A percentile compares a stretch with the other conserved stretches of the same genome.
These are phyloP conservation scores for Spinus pinus DNA, from an alignment of 2,797 vertebrate genomes.

Conservation along the genomic window DNA sequence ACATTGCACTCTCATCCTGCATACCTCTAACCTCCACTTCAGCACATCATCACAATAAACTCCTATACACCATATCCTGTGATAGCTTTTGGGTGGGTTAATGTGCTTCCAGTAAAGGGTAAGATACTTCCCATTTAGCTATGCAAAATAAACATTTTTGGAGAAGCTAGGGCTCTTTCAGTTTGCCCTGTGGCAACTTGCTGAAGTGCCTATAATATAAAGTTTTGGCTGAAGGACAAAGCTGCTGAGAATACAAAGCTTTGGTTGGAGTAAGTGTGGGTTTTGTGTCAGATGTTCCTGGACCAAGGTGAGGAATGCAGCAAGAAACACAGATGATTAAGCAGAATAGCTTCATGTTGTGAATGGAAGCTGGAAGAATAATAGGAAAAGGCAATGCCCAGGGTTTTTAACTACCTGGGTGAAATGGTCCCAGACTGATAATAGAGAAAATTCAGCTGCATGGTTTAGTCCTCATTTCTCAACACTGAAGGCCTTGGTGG, in stretches of 20 bases:
- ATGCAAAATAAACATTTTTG: neutral
- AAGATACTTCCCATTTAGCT: neutral
- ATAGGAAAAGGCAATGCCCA: neutral
- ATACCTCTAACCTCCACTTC: neutral
- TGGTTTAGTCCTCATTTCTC: neutral
- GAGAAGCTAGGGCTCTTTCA: neutral
- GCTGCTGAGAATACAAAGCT: neutral
- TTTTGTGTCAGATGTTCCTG: rapidly evolving
- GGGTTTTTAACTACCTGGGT: neutral
- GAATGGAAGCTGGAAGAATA: neutral
- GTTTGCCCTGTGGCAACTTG: neutral
- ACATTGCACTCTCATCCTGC: neutral
- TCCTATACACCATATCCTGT: rapidly evolving
- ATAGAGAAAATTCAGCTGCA: neutral
- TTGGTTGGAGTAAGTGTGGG: neutral
- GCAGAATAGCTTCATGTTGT: neutral
- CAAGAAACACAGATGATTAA: neutral
- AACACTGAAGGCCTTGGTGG: neutral
- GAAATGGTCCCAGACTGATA: neutral
- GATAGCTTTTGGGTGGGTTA: neutral
- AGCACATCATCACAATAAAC: neutral
- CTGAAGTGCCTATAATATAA: neutral
- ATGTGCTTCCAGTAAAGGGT: neutral
- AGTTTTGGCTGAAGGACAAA: neutral
- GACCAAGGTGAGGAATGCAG: neutral